Evolutionary conservation across 2,113 vertebrate species (phyloP).

Genomic region (Alectura lathami): DNA sequence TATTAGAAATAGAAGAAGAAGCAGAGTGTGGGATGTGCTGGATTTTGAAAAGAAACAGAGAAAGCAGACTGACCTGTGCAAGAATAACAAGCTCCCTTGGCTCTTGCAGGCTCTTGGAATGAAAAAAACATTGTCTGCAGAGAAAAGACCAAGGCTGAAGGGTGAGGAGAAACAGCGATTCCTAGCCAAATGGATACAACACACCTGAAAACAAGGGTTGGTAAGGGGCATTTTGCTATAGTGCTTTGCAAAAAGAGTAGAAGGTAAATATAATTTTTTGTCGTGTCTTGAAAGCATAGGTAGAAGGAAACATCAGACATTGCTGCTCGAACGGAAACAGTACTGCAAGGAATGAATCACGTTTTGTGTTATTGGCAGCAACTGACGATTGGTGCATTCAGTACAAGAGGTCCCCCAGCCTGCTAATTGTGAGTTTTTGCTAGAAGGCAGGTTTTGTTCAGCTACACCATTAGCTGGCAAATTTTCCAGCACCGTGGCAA

Average conservation of each 20-base stretch:
- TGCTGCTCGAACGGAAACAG: neutral
- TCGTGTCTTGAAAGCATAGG: neutral
- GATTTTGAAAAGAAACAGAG: constrained; percentile 3
- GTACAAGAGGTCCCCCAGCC: neutral
- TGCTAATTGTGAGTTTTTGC: neutral
- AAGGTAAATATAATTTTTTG: neutral
- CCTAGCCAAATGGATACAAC: neutral
- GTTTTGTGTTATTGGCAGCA: neutral
- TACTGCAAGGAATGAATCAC: neutral
- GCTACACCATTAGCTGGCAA: neutral
- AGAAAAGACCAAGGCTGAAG: constrained; percentile 23
- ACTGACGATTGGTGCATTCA: neutral
- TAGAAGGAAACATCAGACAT: neutral
- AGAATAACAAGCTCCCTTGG: constrained; percentile 38
- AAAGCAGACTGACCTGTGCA: constrained; percentile 3
- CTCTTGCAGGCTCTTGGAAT: neutral
- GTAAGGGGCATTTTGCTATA: neutral
- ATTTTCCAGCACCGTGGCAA: rapidly evolving
- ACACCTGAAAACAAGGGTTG: neutral
- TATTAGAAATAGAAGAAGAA: neutral
- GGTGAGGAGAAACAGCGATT: neutral
- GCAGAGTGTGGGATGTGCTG: neutral
- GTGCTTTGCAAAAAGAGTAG: neutral
- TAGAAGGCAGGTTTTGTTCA: neutral
- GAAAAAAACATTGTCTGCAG: neutral